These are phyloP conservation scores for Panopea generosa DNA, from an alignment of 2,888 invertebrate genomes.

Conservation along the genomic window DNA sequence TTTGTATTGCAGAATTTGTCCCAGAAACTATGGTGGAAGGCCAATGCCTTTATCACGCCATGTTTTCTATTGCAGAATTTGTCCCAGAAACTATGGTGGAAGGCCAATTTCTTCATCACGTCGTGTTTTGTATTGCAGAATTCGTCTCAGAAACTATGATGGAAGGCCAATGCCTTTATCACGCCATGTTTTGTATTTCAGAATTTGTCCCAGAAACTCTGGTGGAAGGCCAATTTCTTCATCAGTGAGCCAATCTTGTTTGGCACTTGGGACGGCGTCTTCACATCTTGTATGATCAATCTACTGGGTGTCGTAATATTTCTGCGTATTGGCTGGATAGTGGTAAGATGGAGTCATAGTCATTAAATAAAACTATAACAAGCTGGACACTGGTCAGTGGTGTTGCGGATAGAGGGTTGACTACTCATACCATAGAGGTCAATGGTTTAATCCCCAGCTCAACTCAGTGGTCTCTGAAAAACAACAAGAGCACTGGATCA, in stretches of 20 bases:
- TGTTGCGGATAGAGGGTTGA: too few relatives aligned
- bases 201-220: constrained; percentile 88
- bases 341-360: constrained; percentile 87
- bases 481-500: too few relatives aligned
- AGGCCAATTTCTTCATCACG: constrained; percentile 98
- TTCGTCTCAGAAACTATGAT: too few relatives aligned
- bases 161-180: too few relatives aligned
- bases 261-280: constrained; percentile 99
- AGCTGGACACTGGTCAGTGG: too few relatives aligned
- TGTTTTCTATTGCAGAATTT: constrained; percentile 74
- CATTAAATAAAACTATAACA: not conserved
- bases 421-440: too few relatives aligned
- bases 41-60: constrained; percentile 98
- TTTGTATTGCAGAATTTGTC: constrained; percentile 74
- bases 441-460: too few relatives aligned
- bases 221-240: constrained; percentile 99
- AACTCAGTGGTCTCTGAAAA: too few relatives aligned
- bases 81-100: constrained; percentile 94
- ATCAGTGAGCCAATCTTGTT: constrained; percentile 97
- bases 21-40: constrained; percentile 96
- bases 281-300: constrained; percentile 98
- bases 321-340: constrained; percentile 98
- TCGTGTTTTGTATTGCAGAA: too few relatives aligned
- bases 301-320: constrained; percentile 99
- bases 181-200: too few relatives aligned